A percentile compares a stretch with the other conserved stretches of the same genome.
These are phyloP conservation scores for Nyctibius grandis DNA, from an alignment of 2,797 vertebrate genomes.

Conservation along the genomic window DNA sequence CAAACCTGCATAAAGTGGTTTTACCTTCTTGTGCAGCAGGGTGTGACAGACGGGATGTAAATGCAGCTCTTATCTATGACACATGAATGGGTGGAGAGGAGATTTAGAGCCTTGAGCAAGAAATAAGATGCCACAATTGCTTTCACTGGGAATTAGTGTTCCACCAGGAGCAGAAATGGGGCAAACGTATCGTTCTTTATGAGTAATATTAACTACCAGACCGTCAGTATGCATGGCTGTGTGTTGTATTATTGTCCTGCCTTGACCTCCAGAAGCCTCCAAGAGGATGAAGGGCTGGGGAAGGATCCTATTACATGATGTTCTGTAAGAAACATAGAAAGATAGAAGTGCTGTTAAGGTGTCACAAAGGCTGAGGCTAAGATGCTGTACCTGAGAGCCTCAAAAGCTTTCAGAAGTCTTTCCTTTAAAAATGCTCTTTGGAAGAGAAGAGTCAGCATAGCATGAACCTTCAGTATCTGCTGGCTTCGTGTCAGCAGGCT, in stretches of 20 bases:
- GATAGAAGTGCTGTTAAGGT: not conserved
- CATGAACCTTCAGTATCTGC: not conserved
- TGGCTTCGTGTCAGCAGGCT: not conserved
- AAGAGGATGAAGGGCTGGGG: not conserved
- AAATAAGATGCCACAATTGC: constrained; percentile 5
- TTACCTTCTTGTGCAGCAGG: not conserved
- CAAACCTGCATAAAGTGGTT: not conserved
- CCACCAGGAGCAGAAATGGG: not conserved
- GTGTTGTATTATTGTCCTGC: not conserved
- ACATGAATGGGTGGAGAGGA: constrained; percentile 1
- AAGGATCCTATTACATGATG: not conserved
- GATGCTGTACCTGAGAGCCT: not conserved
- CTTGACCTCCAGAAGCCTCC: not conserved
- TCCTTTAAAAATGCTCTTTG: not conserved
- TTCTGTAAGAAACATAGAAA: not conserved
- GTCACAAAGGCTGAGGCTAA: not conserved
- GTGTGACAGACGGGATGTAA: constrained; percentile 49
- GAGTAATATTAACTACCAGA: not conserved
- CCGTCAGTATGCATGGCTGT: not conserved
- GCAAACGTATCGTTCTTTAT: not conserved
- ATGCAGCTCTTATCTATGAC: constrained; percentile 38
- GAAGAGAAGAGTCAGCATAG: not conserved
- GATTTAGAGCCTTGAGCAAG: constrained; percentile 7
- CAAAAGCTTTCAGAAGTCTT: not conserved
- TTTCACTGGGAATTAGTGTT: constrained; percentile 1